phyloP scores from a whole-genome alignment of 1,140 invertebrate species.

The Oreohelix idahoensis region DNA sequence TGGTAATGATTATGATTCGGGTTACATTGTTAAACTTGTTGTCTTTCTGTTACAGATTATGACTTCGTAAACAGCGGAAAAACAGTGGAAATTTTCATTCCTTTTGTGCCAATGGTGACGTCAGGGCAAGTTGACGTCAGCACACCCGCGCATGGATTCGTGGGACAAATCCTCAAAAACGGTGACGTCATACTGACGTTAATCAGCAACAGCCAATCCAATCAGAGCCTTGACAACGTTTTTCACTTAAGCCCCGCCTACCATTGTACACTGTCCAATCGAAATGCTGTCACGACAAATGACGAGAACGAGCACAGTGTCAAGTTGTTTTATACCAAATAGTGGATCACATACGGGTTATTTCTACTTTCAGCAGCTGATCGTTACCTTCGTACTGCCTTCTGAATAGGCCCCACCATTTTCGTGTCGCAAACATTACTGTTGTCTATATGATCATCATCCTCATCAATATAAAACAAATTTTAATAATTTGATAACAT shows the following conservation, averaged over 20 bases:
- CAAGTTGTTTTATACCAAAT: not conserved
- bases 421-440: too few species aligned
- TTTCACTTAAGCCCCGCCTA: conserved; percentile 10
- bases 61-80: not conserved
- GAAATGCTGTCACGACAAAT: not conserved
- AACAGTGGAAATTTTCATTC: not conserved
- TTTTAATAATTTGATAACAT: too few species aligned
- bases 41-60: not conserved
- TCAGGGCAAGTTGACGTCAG: not conserved
- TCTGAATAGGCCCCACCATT: too few species aligned
- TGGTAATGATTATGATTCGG: too few species aligned
- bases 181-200: not conserved
- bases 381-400: too few species aligned
- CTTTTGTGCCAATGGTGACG: not conserved
- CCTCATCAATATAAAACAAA: too few species aligned
- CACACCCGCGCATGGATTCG: not conserved
- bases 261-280: conserved; percentile 1
- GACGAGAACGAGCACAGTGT: not conserved
- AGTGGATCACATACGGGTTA: not conserved
- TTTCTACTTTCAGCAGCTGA: too few species aligned
- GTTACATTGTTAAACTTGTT: too few species aligned
- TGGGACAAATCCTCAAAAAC: conserved; percentile 9
- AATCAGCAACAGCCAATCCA: conserved; percentile 2
- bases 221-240: not conserved
- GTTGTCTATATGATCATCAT: too few species aligned